Base-by-base conservation (phyloP, 2,888 invertebrate genomes). In the Drosophila nigricruria region DNA sequence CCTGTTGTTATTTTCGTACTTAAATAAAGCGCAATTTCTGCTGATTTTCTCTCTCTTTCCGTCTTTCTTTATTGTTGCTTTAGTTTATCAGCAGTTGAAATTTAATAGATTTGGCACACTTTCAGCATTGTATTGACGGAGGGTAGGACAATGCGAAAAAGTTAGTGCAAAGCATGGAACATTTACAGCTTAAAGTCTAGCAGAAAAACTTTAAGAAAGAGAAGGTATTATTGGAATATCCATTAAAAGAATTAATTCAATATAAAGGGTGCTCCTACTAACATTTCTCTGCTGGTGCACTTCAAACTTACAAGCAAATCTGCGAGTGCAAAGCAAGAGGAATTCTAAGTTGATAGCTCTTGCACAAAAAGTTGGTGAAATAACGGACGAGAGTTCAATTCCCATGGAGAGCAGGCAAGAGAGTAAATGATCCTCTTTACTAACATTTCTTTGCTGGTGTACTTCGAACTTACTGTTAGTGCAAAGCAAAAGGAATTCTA, bases 101-200 rank as follows among this genome's bases (percentile, higher is more conserved):
- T 90, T 86, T 90, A 82, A 86, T 86, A 90, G 87, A 86, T 86
- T 86, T 86, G 86, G 86, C 86, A 86, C 86, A 86, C 90, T 90
- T 86, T 86, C 74, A 83, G 71, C 67, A 58, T 66, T 61, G 65
- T 70, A 77, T 71, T 63, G 81, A 69, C 69, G 64, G 30, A 52
- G 64, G 40, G 53, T 72, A 59, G 60, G 43, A 43, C 58, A 70
- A 57, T 14, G 60, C 12, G 36, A 66, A 88, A 85, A 88, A 65
- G 82, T 82, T 88, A 66, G 85, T 82, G 3, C n/a, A 5, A n/a
- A 4, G 6, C 23, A 23, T 3, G 4, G 23, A 9, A 20, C 16
- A 23, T 18, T 4, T 18, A 10, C 23, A 0, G 1, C 5, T 16
- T 23, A 23, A 23, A 16, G 0, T 16, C 5, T 9, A 14, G 23